Conservation (phyloP, 2,797 vertebrate genomes). For the Enteromius argenteus region DNA sequence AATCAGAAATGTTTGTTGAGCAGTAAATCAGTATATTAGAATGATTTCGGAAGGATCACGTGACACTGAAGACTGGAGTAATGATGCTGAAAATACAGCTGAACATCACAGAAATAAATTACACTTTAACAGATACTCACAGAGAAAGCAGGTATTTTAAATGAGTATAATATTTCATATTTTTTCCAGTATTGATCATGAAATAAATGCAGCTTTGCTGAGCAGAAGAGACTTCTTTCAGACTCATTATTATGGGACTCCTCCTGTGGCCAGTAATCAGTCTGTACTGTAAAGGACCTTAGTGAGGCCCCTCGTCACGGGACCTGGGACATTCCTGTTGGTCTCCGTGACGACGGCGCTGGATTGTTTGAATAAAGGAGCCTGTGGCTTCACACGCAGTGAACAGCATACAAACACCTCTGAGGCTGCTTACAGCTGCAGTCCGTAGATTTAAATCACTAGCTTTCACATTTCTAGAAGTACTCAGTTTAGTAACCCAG, state of each 20-base stretch:
- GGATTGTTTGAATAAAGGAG: not conserved
- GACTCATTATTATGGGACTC: not conserved
- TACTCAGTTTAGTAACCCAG: too few relatives aligned
- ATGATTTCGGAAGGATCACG: not conserved
- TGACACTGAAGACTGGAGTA: not conserved
- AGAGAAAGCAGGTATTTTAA: not conserved
- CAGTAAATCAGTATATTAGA: not conserved
- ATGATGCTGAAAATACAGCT: not conserved
- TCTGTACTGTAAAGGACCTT: not conserved
- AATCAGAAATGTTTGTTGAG: not conserved
- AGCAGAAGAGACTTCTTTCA: not conserved
- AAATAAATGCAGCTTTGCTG: not conserved
- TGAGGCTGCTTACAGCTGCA: not conserved
- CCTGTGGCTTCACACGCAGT: not conserved
- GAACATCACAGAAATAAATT: not conserved
- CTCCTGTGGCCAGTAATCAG: not conserved
- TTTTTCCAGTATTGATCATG: not conserved
- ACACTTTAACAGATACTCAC: not conserved
- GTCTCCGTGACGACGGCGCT: not conserved
- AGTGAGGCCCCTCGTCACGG: conserved; percentile 7
- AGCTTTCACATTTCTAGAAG: not conserved
- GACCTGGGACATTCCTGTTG: conserved; percentile 26
- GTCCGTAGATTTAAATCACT: not conserved
- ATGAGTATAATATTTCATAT: not conserved
- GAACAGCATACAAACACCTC: not conserved